Base-by-base conservation (phyloP, 1,140 invertebrate species). In the Ceratina australensis region DNA sequence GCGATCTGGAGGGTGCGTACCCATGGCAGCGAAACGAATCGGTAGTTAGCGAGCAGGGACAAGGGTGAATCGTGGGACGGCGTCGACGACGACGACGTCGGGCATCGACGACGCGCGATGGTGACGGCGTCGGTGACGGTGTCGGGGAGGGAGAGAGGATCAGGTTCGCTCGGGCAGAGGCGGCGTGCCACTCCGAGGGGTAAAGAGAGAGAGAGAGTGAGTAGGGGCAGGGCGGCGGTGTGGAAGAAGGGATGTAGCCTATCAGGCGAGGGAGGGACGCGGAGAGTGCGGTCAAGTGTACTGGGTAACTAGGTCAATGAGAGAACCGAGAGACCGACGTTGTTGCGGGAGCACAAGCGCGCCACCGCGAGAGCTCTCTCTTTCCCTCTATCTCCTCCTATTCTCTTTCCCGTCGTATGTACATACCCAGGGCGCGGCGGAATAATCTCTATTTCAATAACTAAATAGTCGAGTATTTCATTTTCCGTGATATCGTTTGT, bases 241-340 rank as follows among this genome's bases (percentile, higher is more conserved):
- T 83, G 63, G 72, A 73, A 84, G 81, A 80, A 82, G 80, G 80
- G 80, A 72, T 76, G 72, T 47, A 66, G 57, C 12, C 42, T 50
- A 47, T 10, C n/a, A 10, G 61, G 68, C 59, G 69, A 59, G 66
- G 77, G 65, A 85, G 79, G 71, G 75, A 82, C 60, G 64, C 69
- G 71, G 78, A 88, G 87, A 89, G 87, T 89, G 88, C 90, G 91
- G 91, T 91, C 91, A 92, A 92, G 91, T 92, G 91, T 91, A 92
- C 89, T 90, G 87, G 91, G 91, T 92, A 92, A 92, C 88, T 92
- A 78, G 91, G 91, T 92, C 91, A 92, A 91, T 91, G 91, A 90
- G 87, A 90, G 86, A 90, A 90, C 76, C 85, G 79, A 88, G 89
- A 84, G 87, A 89, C 66, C 64, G 77, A 80, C 67, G 80, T 75